phyloP scores from a whole-genome alignment of 2,888 invertebrate species.

The Acronicta alni region DNA sequence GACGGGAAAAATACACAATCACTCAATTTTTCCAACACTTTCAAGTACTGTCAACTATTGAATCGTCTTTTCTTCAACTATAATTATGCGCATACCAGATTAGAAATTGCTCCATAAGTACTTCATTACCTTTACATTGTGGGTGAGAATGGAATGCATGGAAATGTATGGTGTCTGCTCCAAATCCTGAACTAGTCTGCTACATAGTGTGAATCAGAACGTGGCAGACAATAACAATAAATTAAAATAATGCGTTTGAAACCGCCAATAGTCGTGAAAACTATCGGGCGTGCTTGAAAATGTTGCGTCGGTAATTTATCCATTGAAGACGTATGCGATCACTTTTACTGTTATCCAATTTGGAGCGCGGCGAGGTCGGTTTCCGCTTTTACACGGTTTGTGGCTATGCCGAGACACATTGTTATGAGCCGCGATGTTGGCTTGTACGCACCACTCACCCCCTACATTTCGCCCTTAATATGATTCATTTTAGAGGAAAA shows the following conservation, averaged over 20 bases:
- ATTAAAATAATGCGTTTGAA: slow-evolving; percentile 70
- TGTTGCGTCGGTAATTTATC: slow-evolving; percentile 71
- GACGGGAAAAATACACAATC: slow-evolving; percentile 52
- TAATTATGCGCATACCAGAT: slow-evolving; percentile 31
- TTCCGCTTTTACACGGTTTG: slow-evolving; percentile 88
- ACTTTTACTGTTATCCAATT: slow-evolving; percentile 89
- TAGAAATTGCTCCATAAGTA: slow-evolving; percentile 42
- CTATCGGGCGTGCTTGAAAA: slow-evolving; percentile 64
- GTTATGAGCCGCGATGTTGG: slow-evolving; percentile 81
- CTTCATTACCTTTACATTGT: slow-evolving; percentile 38
- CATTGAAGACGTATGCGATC: slow-evolving; percentile 86
- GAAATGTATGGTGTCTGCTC: slow-evolving; percentile 39
- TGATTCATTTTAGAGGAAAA: too few species aligned
- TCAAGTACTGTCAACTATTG: slow-evolving; percentile 31
- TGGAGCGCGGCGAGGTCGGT: slow-evolving; percentile 83
- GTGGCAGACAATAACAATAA: slow-evolving; percentile 65
- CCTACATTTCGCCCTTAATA: too few species aligned
- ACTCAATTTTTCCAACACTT: slow-evolving; percentile 53
- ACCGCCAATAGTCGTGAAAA: slow-evolving; percentile 80
- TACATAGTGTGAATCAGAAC: slow-evolving; percentile 53
- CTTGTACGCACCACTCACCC: slow-evolving; percentile 32
- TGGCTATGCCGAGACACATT: slow-evolving; percentile 78
- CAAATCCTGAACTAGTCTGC: slow-evolving; percentile 34
- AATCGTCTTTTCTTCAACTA: slow-evolving; percentile 26
- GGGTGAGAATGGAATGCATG: slow-evolving; percentile 36